Conservation (phyloP, 2,113 vertebrate genomes). For the Ptilonorhynchus violaceus region DNA sequence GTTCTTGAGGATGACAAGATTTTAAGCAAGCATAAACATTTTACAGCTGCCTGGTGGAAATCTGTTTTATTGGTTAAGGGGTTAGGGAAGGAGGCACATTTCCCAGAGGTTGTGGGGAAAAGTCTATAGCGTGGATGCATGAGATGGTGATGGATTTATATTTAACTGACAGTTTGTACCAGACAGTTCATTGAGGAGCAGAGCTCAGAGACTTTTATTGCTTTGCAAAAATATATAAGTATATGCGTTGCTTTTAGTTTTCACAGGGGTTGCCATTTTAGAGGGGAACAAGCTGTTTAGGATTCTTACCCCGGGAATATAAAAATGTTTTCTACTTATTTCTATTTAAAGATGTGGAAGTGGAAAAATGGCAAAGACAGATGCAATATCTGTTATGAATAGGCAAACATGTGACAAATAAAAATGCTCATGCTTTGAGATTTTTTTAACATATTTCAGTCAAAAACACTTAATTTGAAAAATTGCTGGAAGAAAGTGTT, state of each 20-base stretch:
- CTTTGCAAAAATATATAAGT: not conserved
- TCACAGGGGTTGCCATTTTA: not conserved
- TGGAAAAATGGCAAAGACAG: not conserved
- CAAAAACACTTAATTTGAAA: not conserved
- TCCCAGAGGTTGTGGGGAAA: slow-evolving; percentile 30
- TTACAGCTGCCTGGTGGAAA: slow-evolving; percentile 32
- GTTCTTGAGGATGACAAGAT: not conserved
- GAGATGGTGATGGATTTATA: not conserved
- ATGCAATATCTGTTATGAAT: not conserved
- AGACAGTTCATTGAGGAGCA: not conserved
- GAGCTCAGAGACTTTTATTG: not conserved
- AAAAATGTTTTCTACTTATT: not conserved
- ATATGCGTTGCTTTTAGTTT: not conserved
- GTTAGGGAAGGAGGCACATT: not conserved
- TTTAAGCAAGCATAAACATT: slow-evolving; percentile 46
- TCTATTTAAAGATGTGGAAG: not conserved
- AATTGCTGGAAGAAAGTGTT: not conserved
- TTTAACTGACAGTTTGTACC: not conserved
- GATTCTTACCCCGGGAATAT: not conserved
- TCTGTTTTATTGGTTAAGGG: slow-evolving; percentile 11
- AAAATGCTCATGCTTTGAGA: not conserved
- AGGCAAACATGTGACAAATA: not conserved
- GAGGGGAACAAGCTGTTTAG: not conserved
- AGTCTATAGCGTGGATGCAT: not conserved
- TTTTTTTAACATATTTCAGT: not conserved